Evolutionary conservation across 2,113 vertebrate species (phyloP).

Genomic region (Aramus guarauna): DNA sequence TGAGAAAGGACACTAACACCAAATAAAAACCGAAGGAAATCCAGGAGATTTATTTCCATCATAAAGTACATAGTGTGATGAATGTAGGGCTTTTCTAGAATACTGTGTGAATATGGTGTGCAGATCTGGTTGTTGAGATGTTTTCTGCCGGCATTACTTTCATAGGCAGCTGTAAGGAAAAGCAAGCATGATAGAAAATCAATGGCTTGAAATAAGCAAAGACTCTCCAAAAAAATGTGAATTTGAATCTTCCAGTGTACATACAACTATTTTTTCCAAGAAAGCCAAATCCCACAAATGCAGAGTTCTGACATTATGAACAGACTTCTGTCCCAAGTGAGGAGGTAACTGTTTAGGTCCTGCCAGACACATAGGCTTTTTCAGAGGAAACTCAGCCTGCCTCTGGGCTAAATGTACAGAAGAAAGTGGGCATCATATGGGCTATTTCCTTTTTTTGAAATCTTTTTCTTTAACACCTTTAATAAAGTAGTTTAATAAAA

Average conservation of each 20-base stretch:
- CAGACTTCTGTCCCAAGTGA: background rate
- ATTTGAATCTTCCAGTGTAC: background rate
- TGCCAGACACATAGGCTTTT: background rate
- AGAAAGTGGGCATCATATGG: background rate
- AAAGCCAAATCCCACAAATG: background rate
- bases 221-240: background rate
- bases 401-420: background rate
- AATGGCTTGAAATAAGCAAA: background rate
- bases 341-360: background rate
- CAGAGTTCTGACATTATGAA: background rate
- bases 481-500: background rate
- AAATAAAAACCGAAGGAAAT: background rate
- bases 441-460: background rate
- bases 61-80: background rate
- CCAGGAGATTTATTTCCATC: background rate
- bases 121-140: background rate
- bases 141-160: background rate
- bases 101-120: background rate
- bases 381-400: background rate
- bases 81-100: background rate
- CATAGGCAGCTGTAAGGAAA: background rate
- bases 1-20: background rate
- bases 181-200: background rate
- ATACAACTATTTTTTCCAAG: background rate
- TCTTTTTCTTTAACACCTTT: background rate